Percentiles rank a stretch among this genome's conserved stretches.
phyloP scores from a whole-genome alignment of 92 coral and sea anemone species.

The Zoanthus sociatus region DNA sequence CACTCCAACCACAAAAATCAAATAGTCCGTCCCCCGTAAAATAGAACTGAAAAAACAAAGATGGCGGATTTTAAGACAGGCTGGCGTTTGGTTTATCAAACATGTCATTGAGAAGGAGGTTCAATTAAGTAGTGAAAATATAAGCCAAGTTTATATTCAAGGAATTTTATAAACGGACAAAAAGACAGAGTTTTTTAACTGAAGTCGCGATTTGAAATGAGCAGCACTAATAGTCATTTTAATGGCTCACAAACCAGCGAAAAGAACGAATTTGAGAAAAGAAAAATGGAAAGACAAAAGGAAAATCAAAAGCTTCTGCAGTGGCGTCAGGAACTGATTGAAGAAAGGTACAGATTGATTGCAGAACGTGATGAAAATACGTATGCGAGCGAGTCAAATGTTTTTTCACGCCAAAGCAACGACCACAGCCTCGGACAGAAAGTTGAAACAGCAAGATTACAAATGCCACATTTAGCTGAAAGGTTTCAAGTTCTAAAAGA shows the following conservation, averaged over 20 bases:
- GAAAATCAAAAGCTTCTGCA: conserved; percentile 71
- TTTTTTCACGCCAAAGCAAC: conserved; percentile 53
- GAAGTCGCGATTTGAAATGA: neutral
- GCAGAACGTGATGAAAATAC: conserved; percentile 50
- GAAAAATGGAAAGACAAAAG: conserved; percentile 55
- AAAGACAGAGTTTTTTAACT: neutral
- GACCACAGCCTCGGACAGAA: conserved; percentile 47
- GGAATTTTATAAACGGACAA: neutral
- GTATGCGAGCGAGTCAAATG: neutral
- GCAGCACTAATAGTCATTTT: neutral
- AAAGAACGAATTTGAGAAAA: conserved; percentile 49
- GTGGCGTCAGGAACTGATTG: conserved; percentile 72
- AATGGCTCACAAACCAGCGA: conserved; percentile 15
- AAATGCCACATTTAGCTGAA: conserved; percentile 65
- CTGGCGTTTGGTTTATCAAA: too few relatives aligned
- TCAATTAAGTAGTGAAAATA: neutral
- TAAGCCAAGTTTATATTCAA: neutral
- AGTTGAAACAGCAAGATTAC: conserved; percentile 58
- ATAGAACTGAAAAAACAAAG: neutral
- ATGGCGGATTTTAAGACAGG: neutral
- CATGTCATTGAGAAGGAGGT: too few relatives aligned
- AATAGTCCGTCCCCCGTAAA: too few relatives aligned
- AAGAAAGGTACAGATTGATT: conserved; percentile 71
- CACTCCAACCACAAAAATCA: too few relatives aligned
- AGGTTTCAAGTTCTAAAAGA: conserved; percentile 51